Base-by-base conservation (phyloP, 53 echinoderm and acorn worm species). In the Holothuria scabra region DNA sequence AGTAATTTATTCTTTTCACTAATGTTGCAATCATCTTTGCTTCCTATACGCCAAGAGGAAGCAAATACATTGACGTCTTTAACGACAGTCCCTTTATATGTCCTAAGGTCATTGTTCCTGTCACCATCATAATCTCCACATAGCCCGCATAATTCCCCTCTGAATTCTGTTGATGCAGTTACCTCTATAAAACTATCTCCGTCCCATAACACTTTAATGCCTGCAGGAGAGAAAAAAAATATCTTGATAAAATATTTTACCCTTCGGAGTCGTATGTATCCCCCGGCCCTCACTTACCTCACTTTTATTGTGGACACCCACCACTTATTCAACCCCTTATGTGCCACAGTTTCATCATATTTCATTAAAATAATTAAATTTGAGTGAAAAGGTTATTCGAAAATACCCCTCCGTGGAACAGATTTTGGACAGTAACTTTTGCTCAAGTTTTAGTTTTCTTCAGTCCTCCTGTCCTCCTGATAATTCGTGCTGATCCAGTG, bases 121-220 rank as follows among this genome's bases (percentile, higher is more conserved):
- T 95, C 87, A 49, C 86, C 93, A 74, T 99, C 94, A 84, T 95
- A 99, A 85, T 99, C 92, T 4, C 99, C 99, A 68, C 99, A 99
- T 5, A 99, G 90, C n/a, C 99, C 99, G 68, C 99, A 99, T 21
- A 99, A 80, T 74, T 93, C 91, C 81, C 67, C 89, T 52, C 95
- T 99, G 80, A 70, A 99, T 0, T 57, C 32, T 0, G 99, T 90
- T 35, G 92, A 87, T 24, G 92, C 90, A 6, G 90, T 87, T 0
- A 99, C 89, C 46, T 95, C 94, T 19, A 93, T 92, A 31, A 94
- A 95, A 86, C 99, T 99, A 59, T 99, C 99, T 18, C 99, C 99
- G 66, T 99, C 99, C 99, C 99, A 99, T 13, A 91, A 82, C 13
- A 99, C 67, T 56, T 84, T 83, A 32, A 99, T 58, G 46, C 99